Percentiles rank a stretch among this genome's conserved stretches.
These are phyloP conservation scores for Ladona fulva DNA, from an alignment of 1,140 invertebrate genomes.

Conservation along the genomic window DNA sequence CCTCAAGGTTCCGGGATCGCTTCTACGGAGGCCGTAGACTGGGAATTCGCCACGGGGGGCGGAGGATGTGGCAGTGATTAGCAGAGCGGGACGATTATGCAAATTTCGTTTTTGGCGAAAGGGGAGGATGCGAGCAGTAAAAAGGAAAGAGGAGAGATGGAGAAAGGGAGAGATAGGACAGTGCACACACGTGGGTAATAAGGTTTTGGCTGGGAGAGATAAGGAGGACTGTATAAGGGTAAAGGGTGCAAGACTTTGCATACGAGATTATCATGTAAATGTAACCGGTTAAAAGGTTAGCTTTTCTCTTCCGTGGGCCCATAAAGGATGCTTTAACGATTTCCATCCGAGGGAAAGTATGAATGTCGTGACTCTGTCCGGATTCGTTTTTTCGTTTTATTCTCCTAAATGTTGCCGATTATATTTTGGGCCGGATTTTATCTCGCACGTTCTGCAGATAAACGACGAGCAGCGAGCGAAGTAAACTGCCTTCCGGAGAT, in stretches of 20 bases:
- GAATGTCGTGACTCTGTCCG: too few relatives aligned
- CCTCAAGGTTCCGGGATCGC: neutral
- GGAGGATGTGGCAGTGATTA: neutral
- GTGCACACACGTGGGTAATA: neutral
- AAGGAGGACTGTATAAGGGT: neutral
- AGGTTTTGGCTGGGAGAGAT: neutral
- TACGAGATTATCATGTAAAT: neutral
- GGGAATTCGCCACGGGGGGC: neutral
- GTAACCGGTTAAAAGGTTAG: neutral
- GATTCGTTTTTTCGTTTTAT: too few relatives aligned
- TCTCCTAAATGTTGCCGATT: too few relatives aligned
- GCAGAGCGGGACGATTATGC: constrained; percentile 20
- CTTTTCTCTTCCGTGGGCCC: neutral
- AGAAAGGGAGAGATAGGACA: neutral
- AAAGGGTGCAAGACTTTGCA: constrained; percentile 8
- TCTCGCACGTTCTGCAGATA: too few relatives aligned
- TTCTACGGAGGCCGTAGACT: neutral
- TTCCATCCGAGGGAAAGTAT: too few relatives aligned
- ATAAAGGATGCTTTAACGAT: too few relatives aligned
- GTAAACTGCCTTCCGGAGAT: too few relatives aligned
- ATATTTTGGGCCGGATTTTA: too few relatives aligned
- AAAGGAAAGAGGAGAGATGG: neutral
- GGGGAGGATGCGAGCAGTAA: constrained; percentile 14
- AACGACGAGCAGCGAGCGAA: too few relatives aligned
- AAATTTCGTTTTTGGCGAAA: constrained; percentile 20